Conservation (phyloP, 2,888 invertebrate genomes). For the Synanthedon andrenaeformis region DNA sequence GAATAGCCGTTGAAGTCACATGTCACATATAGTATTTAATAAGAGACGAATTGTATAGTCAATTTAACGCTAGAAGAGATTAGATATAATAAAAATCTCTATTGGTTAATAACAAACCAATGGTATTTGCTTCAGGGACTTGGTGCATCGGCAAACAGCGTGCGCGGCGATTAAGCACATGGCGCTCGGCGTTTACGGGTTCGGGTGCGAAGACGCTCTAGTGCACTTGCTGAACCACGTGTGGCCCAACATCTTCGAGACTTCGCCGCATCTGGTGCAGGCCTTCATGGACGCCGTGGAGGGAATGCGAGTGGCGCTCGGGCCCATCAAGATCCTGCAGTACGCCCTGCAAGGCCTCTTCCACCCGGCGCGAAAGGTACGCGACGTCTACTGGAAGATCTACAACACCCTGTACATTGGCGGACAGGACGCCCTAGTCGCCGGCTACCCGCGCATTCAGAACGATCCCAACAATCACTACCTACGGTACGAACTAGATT, state of each 20-base stretch:
- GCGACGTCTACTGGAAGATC: slow-evolving; percentile 99
- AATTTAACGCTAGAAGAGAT: too few relatives aligned
- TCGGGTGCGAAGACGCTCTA: slow-evolving; percentile 98
- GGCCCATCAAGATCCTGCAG: slow-evolving; percentile 95
- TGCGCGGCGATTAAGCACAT: slow-evolving; percentile 99
- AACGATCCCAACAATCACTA: slow-evolving; percentile 96
- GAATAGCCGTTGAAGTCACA: too few relatives aligned
- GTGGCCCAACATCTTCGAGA: slow-evolving; percentile 99
- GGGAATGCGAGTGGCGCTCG: slow-evolving; percentile 95
- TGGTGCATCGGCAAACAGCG: slow-evolving; percentile 98
- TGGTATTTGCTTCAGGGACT: slow-evolving; percentile 73
- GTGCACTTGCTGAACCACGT: slow-evolving; percentile 97
- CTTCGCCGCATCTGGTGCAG: slow-evolving; percentile 99
- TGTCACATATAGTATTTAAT: too few relatives aligned
- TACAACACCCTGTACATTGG: slow-evolving; percentile 99
- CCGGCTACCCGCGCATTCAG: slow-evolving; percentile 95
- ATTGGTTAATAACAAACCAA: too few relatives aligned
- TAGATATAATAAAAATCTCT: too few relatives aligned
- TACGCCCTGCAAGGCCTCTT: slow-evolving; percentile 97
- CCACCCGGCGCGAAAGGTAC: slow-evolving; percentile 98
- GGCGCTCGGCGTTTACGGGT: slow-evolving; percentile 97
- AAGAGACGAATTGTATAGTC: too few relatives aligned
- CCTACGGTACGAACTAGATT: slow-evolving; percentile 93
- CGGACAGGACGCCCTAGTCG: slow-evolving; percentile 97
- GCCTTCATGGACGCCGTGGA: slow-evolving; percentile 99